A percentile compares a stretch with the other conserved stretches of the same genome.
phyloP scores from a whole-genome alignment of 2,797 vertebrate genomes.

The Melopsittacus undulatus region DNA sequence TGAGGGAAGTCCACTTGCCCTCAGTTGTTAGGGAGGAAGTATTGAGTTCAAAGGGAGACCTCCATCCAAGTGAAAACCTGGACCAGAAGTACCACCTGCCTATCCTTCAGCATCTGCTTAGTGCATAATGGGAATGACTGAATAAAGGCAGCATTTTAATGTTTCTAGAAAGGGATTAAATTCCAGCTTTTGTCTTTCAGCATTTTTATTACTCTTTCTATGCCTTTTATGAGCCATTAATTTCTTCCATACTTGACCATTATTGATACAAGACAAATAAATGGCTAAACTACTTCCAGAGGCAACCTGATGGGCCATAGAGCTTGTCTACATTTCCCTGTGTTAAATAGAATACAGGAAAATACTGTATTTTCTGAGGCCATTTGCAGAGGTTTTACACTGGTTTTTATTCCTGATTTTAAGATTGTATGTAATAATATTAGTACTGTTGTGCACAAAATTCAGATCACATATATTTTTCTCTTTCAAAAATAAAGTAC shows the following conservation, averaged over 20 bases:
- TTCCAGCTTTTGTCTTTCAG: conserved; percentile 21
- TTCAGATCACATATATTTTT: not conserved
- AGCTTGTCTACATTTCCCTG: not conserved
- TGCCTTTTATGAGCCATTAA: not conserved
- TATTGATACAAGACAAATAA: conserved; percentile 8
- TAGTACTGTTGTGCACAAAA: not conserved
- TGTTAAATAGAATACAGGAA: not conserved
- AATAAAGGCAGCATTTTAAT: conserved; percentile 21
- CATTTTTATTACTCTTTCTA: not conserved
- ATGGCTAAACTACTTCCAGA: conserved; percentile 8
- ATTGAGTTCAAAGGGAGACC: not conserved
- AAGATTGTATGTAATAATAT: not conserved
- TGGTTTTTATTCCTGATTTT: not conserved
- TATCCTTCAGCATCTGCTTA: not conserved
- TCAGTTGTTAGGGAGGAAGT: fast-evolving
- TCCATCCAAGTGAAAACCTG: not conserved
- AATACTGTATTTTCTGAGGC: not conserved
- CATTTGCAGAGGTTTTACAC: not conserved
- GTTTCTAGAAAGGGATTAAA: not conserved
- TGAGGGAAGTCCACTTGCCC: not conserved
- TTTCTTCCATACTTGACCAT: conserved; percentile 9
- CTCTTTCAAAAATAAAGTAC: not conserved
- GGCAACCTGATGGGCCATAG: not conserved
- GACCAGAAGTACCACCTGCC: not conserved
- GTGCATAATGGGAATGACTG: not conserved